Evolutionary conservation across 1,140 invertebrate species (phyloP).

Genomic region (Neuroterus valhalla): DNA sequence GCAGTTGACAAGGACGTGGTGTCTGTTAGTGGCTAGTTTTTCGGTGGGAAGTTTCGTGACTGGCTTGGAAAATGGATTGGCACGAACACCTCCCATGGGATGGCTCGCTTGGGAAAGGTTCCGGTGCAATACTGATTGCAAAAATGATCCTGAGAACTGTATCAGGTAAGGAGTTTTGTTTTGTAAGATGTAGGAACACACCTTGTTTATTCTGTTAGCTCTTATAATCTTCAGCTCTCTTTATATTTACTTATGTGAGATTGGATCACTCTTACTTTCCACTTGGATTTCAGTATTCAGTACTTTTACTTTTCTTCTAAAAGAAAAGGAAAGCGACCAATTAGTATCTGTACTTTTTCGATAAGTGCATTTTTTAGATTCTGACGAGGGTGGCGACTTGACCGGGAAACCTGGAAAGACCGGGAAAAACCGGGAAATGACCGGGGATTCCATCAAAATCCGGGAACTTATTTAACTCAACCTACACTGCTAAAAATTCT

Average conservation of each 20-base stretch:
- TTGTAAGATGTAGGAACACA: too few relatives aligned
- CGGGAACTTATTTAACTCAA: too few relatives aligned
- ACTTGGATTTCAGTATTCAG: slow-evolving; percentile 4
- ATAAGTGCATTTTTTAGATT: too few relatives aligned
- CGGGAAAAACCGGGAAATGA: too few relatives aligned
- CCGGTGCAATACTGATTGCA: slow-evolving; percentile 94
- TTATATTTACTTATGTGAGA: neutral
- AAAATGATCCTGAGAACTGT: slow-evolving; percentile 93
- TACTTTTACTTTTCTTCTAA: slow-evolving; percentile 29
- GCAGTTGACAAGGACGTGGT: slow-evolving; percentile 52
- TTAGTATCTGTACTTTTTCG: neutral
- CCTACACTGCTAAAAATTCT: too few relatives aligned
- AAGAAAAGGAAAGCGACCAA: slow-evolving; percentile 18
- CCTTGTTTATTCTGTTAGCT: neutral
- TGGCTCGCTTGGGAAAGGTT: slow-evolving; percentile 97
- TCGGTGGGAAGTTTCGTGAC: slow-evolving; percentile 39
- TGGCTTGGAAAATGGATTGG: slow-evolving; percentile 88
- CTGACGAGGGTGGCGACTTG: too few relatives aligned
- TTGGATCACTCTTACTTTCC: slow-evolving; percentile 13
- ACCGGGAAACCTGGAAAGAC: too few relatives aligned
- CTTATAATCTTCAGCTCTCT: neutral
- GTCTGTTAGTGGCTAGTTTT: slow-evolving; percentile 47
- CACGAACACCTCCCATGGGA: slow-evolving; percentile 88
- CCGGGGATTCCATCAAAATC: too few relatives aligned
- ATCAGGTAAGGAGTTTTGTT: slow-evolving; percentile 82